Base-by-base conservation (phyloP, 2,113 vertebrate species). In the Erpornis zantholeuca region DNA sequence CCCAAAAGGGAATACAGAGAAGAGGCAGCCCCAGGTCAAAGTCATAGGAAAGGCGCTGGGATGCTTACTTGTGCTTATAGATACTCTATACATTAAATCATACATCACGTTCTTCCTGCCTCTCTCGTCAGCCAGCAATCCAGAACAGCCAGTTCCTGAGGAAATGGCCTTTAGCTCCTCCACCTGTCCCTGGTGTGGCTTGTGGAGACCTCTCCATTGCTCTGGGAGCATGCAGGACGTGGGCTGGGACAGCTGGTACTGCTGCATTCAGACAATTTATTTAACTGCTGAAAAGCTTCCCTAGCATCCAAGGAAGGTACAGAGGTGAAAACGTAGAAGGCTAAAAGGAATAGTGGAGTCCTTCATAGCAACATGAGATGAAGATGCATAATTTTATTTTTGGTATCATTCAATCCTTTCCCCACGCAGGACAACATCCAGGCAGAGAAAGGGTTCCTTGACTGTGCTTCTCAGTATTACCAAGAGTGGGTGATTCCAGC, bases 21-120 rank as follows among this genome's bases (percentile, higher is more conserved):
- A 0, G 22, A 88, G 86, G 64, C 57, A 92, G 91, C 89, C 86
- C 77, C 40, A 50, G 89, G 91, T 96, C 93, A 96, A 95, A 96
- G 77, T 87, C 95, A 95, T 91, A 96, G 95, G 95, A 96, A 97
- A 90, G 78, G 50, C 6, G 0, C 31, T 53, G 54, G 42, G 35
- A 49, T 57, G 44, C 69, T 89, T 45, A 84, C 76, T 9, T 91
- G 61, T 82, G 42, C 84, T 64, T 69, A 33, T 42, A 69, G 31
- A 69, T 78, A 57, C 16, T 40, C 36, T 87, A 47, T 95, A 88
- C 3, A 0, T 89, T 89, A 9, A 71, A 79, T 21, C 68, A 47
- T 84, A 49, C 11, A 31, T 75, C 29, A 56, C 23, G n/a, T 40
- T 78, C 76, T 88, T 95, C 69, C 83, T 81, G 72, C 24, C 89